These are phyloP conservation scores for Itoplectis maculator DNA, from an alignment of 2,888 invertebrate species.

Conservation along the genomic window DNA sequence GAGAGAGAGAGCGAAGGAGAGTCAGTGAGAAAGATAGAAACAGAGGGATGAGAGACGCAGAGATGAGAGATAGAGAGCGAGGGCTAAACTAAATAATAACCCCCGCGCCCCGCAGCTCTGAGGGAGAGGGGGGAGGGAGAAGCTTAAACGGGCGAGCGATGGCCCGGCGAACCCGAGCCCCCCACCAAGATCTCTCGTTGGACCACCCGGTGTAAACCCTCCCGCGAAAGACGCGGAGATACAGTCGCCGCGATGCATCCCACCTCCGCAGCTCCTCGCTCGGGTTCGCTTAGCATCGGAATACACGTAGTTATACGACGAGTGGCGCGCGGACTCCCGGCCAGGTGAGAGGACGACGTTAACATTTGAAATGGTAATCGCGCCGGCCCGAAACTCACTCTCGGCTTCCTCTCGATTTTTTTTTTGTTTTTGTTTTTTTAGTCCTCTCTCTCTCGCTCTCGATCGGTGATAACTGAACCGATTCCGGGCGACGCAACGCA, in stretches of 20 bases:
- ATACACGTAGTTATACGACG: conserved; percentile 24
- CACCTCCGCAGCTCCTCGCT: background rate
- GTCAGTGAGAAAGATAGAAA: conserved; percentile 12
- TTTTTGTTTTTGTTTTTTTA: too few relatives aligned
- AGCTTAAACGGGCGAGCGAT: conserved; percentile 59
- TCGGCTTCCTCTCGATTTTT: conserved; percentile 8
- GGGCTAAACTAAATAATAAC: conserved; percentile 83
- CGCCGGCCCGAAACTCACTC: conserved; percentile 53
- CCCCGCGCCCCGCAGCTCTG: conserved; percentile 75
- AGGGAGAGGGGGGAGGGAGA: too few relatives aligned
- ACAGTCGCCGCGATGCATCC: conserved; percentile 10
- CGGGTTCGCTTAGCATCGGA: too few relatives aligned
- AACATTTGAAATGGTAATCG: conserved; percentile 83
- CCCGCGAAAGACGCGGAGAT: conserved; percentile 48
- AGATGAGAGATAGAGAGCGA: conserved; percentile 82
- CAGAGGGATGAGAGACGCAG: conserved; percentile 1
- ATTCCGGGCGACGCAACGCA: too few relatives aligned
- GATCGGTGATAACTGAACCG: conserved; percentile 77
- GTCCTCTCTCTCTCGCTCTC: conserved; percentile 34
- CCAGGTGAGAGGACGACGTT: conserved; percentile 76
- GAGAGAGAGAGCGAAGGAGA: conserved; percentile 31
- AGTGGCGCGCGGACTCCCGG: conserved; percentile 2
- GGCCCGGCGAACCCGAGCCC: conserved; percentile 55
- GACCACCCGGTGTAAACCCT: conserved; percentile 82
- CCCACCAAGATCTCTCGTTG: conserved; percentile 75